phyloP scores from a whole-genome alignment of 2,888 invertebrate species.

The Diarsia dahlii region DNA sequence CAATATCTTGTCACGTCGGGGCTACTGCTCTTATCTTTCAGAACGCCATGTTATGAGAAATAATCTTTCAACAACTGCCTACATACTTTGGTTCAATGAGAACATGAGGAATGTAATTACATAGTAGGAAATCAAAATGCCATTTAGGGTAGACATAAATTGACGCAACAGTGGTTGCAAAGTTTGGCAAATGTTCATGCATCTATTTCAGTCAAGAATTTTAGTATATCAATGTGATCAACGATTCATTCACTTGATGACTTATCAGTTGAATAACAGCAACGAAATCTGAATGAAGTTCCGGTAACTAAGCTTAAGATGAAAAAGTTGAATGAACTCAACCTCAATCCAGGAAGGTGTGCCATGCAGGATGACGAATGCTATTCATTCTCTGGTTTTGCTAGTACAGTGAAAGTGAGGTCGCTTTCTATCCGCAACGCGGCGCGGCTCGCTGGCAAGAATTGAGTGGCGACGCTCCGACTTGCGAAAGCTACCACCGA shows the following conservation, averaged over 20 bases:
- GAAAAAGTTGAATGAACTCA: slow-evolving; percentile 37
- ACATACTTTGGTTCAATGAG: slow-evolving; percentile 3
- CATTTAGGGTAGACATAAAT: not conserved
- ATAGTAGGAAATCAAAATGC: not conserved
- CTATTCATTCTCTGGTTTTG: slow-evolving; percentile 72
- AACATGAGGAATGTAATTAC: not conserved
- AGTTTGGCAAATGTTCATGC: not conserved
- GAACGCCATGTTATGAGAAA: slow-evolving; percentile 25
- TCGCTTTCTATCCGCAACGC: slow-evolving; percentile 88
- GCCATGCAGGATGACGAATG: slow-evolving; percentile 52
- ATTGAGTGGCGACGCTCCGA: slow-evolving; percentile 44
- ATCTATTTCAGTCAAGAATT: not conserved
- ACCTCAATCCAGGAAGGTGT: slow-evolving; percentile 43
- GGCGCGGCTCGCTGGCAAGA: slow-evolving; percentile 49
- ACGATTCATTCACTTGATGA: not conserved
- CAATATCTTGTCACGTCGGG: slow-evolving; percentile 42
- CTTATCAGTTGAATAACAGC: not conserved
- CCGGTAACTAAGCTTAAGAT: not conserved
- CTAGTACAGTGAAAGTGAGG: slow-evolving; percentile 88
- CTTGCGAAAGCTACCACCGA: slow-evolving; percentile 83
- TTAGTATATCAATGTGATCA: not conserved
- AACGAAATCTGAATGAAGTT: slow-evolving; percentile 7
- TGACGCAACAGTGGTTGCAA: not conserved
- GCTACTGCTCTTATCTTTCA: slow-evolving; percentile 40
- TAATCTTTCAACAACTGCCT: slow-evolving; percentile 17